These are phyloP conservation scores for Phyllopteryx taeniolatus DNA, from an alignment of 2,113 vertebrate genomes.

Conservation along the genomic window DNA sequence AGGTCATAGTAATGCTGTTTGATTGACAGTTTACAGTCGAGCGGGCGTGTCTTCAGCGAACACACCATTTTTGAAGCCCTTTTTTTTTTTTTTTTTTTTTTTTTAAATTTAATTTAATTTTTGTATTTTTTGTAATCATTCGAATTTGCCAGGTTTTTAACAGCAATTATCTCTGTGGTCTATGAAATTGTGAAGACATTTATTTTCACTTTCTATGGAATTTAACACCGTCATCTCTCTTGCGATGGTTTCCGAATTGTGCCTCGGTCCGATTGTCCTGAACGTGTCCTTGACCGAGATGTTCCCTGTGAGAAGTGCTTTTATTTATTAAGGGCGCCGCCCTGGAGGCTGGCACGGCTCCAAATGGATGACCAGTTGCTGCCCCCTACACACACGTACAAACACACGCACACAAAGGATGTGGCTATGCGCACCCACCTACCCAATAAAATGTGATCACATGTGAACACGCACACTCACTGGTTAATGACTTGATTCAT, in stretches of 20 bases:
- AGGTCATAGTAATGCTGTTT: too few relatives aligned
- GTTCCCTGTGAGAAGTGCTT: conserved; percentile 58
- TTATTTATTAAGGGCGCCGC: conserved; percentile 71
- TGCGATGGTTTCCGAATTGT: conserved; percentile 40
- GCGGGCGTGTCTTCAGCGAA: too few relatives aligned
- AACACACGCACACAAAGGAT: neutral
- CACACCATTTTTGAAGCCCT: too few relatives aligned
- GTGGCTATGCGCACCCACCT: neutral
- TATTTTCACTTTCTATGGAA: conserved; percentile 32
- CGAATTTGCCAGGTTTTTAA: too few relatives aligned
- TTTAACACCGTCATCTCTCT: neutral
- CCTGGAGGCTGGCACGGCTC: conserved; percentile 49
- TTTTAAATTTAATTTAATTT: too few relatives aligned
- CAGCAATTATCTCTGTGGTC: too few relatives aligned
- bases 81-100: too few relatives aligned
- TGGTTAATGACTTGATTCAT: conserved; percentile 1
- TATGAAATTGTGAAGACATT: too few relatives aligned
- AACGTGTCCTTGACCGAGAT: conserved; percentile 62
- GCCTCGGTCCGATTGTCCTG: conserved; percentile 43
- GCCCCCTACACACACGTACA: neutral
- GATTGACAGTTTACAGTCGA: too few relatives aligned
- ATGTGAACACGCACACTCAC: neutral
- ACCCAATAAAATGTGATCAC: neutral
- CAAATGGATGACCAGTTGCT: conserved; percentile 49
- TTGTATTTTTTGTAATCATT: too few relatives aligned